phyloP scores from a whole-genome alignment of 2,888 invertebrate genomes.

The Ectobius pallidus region DNA sequence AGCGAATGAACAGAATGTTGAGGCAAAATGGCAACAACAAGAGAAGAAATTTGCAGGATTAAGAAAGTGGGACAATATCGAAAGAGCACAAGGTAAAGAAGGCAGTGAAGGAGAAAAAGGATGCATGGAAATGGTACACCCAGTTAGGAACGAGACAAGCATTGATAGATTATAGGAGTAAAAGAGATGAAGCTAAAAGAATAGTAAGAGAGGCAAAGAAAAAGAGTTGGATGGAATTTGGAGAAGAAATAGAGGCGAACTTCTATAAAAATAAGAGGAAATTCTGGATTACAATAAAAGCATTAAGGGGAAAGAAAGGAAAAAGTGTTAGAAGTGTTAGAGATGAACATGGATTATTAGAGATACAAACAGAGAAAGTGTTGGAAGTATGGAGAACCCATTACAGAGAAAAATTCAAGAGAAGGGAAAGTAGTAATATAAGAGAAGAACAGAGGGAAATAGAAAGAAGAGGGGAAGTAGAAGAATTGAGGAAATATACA shows the following conservation, averaged over 20 bases:
- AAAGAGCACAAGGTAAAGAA: not conserved
- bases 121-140: not conserved
- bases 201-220: not conserved
- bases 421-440: not conserved
- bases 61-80: conserved; percentile 1
- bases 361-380: not conserved
- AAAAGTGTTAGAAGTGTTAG: not conserved
- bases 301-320: no score
- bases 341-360: not conserved
- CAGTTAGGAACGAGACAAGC: not conserved
- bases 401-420: no score
- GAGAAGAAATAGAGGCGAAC: not conserved
- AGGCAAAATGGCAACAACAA: not conserved
- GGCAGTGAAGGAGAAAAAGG: not conserved
- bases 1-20: not conserved
- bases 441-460: not conserved
- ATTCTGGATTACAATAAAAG: no score
- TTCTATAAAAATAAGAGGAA: no score
- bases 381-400: not conserved
- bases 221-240: not conserved
- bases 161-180: not conserved
- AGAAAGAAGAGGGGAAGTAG: no score
- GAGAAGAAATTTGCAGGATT: not conserved
- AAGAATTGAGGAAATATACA: not conserved
- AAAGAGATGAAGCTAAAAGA: not conserved